Conservation (phyloP, 2,888 invertebrate genomes). For the Tridacna crocea region DNA sequence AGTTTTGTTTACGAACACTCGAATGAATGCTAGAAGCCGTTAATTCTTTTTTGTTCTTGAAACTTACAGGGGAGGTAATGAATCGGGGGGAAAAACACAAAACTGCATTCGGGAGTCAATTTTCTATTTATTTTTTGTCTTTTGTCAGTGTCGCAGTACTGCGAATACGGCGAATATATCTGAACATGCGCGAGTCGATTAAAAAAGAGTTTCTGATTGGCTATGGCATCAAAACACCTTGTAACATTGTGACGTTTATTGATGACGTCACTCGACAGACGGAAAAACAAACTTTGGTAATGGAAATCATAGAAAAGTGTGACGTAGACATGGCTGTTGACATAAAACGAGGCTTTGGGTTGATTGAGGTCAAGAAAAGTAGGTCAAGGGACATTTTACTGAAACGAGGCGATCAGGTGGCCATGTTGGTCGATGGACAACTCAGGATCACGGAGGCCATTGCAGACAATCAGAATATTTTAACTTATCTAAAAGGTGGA, state of each 20-base stretch:
- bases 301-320: slow-evolving; percentile 61
- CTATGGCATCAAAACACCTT: slow-evolving; percentile 61
- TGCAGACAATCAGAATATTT: slow-evolving; percentile 49
- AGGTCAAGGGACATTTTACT: slow-evolving; percentile 64
- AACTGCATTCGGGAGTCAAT: too few relatives aligned
- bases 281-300: slow-evolving; percentile 60
- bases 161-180: slow-evolving; percentile 63
- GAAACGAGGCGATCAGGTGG: slow-evolving; percentile 58
- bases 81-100: too few relatives aligned
- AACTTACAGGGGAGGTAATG: too few relatives aligned
- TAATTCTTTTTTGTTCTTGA: too few relatives aligned
- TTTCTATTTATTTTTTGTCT: neutral
- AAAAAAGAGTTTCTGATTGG: slow-evolving; percentile 67
- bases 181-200: slow-evolving; percentile 68
- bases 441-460: slow-evolving; percentile 53
- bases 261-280: slow-evolving; percentile 61
- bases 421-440: slow-evolving; percentile 61
- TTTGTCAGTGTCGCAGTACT: slow-evolving; percentile 59
- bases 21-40: too few relatives aligned
- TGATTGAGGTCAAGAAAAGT: slow-evolving; percentile 65
- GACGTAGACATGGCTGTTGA: slow-evolving; percentile 53
- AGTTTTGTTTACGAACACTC: too few relatives aligned
- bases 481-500: slow-evolving; percentile 55
- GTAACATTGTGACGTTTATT: slow-evolving; percentile 64
- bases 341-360: slow-evolving; percentile 48